Base-by-base conservation (phyloP, 2,797 vertebrate species). In the Acipenser oxyrinchus region DNA sequence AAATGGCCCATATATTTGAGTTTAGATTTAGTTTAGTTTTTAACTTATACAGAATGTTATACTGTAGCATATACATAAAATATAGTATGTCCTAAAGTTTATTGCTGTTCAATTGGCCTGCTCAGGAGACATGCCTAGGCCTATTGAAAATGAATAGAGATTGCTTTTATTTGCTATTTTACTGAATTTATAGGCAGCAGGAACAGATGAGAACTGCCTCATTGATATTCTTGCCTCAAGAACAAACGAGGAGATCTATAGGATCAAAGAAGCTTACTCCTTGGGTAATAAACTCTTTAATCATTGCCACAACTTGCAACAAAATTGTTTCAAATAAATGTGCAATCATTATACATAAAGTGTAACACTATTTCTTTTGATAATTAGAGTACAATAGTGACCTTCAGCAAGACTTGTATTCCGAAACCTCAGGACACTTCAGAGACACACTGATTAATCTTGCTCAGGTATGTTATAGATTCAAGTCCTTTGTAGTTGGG, bases 181-280 rank as follows among this genome's bases (percentile, higher is more conserved):
- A 37, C 60, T 62, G 60, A 15, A 52, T 62, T 71, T 70, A 15
- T 67, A 91, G 88, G 88, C 88, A 72, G 70, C 6, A 67, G 87
- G 83, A 60, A 89, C 74, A 59, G 83, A 90, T 66, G 89, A 90
- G 80, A 88, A 83, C 1, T 89, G 89, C 60, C 79, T 91, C 63
- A 90, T 87, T 77, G 88, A 90, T 65, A 88, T 89, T 80, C 69
- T 91, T 77, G 82, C 87, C 57, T 90, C 89, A 55, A 85, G 89
- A 82, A 83, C 89, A 79, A 89, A 83, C 18, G 79, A 67, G 69
- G 89, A 90, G 74, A 88, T 90, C 75, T 86, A 87, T 79, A 86
- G 87, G 69, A 78, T 88, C 71, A 84, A 82, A 82, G 87, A 89
- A 82, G 84, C 81, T 71, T 91, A 90, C 75, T 61, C 70, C 76